Evolutionary conservation across 2,113 vertebrate genomes (phyloP), one percentile per base, ranked within the genome.

Genomic region (Oceanites oceanicus): DNA sequence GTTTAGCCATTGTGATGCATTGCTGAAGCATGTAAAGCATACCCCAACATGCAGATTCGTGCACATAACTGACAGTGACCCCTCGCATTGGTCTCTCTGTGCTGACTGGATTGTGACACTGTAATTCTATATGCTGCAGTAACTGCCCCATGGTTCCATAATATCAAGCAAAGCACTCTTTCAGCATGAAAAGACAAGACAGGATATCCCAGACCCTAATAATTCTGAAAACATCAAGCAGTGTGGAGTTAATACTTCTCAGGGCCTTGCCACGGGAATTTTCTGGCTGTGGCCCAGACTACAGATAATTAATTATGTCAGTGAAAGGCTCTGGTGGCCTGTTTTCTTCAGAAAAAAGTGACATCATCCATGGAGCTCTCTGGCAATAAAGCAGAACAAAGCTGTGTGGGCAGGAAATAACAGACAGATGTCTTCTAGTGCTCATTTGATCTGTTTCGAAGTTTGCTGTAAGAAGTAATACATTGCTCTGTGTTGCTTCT

Each of bases 291-390:
- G 93, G 91, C 92, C 98, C 98, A 98, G 97, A 95, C 94, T 98
- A 96, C 97, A 98, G 98, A 98, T 98, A 98, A 98, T 98, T 98
- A 98, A 98, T 98, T 98, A 98, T 98, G 97, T 98, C 96, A 98
- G 97, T 97, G 97, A 98, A 98, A 98, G 93, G 74, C 98, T 98
- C 97, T 96, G 97, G 97, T 98, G 98, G 98, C 96, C 97, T 96
- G 97, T 97, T 98, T 98, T 98, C 96, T 98, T 98, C 97, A 98
- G 97, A 98, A 97, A 97, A 97, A 97, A 97, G 96, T 98, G 98
- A 98, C 98, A 98, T 98, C 98, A 98, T 98, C 95, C 90, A 89
- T 97, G 95, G 92, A 98, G 94, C 84, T 94, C 96, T 98, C 97
- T 98, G 98, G 98, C 98, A 98, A 94, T 97, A 97, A 98, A 97